Conservation (phyloP, 1,140 invertebrate genomes). For the Oscheius sp. region DNA sequence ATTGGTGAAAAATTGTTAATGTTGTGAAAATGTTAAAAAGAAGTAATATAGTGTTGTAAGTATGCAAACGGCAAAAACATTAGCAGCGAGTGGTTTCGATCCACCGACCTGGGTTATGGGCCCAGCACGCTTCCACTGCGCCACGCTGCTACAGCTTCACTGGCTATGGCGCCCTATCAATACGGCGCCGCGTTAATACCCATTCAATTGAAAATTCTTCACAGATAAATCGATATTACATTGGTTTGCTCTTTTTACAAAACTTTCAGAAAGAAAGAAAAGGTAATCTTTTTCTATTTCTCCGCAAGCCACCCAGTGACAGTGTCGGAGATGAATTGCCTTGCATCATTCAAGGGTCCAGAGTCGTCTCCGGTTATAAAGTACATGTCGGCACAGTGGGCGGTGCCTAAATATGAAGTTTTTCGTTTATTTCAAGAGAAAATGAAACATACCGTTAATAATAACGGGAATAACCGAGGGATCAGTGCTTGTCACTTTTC, state of each 20-base stretch:
- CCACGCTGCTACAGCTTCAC: conserved; percentile 97
- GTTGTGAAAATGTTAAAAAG: too few relatives aligned
- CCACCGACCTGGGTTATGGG: conserved; percentile 95
- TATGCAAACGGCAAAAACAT: too few relatives aligned
- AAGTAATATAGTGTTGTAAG: too few relatives aligned
- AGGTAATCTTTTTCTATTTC: too few relatives aligned
- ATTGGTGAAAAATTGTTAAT: too few relatives aligned
- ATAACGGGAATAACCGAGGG: conserved; percentile 59
- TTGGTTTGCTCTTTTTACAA: too few relatives aligned
- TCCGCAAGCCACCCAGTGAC: neutral
- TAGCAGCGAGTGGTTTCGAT: conserved; percentile 93
- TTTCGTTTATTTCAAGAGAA: neutral
- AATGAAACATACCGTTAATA: conserved; percentile 45
- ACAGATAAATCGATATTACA: too few relatives aligned
- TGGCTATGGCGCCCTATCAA: too few relatives aligned
- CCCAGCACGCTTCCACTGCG: conserved; percentile 96
- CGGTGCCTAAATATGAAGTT: conserved; percentile 17
- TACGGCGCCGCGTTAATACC: too few relatives aligned
- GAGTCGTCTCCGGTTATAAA: neutral
- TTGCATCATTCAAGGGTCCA: neutral
- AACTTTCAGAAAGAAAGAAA: too few relatives aligned
- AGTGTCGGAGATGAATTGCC: neutral
- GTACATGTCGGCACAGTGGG: conserved; percentile 45
- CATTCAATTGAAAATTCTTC: too few relatives aligned
- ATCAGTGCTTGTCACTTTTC: conserved; percentile 58